Percentiles rank a stretch among this genome's conserved stretches.
phyloP scores from a whole-genome alignment of 2,113 vertebrate species.

The Gymnogyps californianus region DNA sequence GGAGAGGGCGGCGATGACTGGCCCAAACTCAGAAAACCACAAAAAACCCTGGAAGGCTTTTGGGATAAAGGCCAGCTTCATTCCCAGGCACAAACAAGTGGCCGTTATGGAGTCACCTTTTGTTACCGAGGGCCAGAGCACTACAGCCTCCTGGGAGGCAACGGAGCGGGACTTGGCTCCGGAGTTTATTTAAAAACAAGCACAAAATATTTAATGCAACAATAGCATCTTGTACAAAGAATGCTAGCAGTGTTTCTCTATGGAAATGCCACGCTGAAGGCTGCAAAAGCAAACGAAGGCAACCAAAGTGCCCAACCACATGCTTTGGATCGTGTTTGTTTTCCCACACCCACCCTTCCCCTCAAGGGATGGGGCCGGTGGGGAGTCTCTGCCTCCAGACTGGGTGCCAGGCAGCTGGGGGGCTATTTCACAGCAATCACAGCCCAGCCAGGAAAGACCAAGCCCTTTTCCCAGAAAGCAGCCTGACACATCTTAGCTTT shows the following conservation, averaged over 20 bases:
- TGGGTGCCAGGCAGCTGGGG: neutral
- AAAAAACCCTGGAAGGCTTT: neutral
- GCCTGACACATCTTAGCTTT: neutral
- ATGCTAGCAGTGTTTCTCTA: neutral
- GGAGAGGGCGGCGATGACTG: neutral
- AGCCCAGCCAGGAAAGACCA: neutral
- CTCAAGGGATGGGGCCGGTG: neutral
- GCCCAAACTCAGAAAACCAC: neutral
- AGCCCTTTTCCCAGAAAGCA: conserved; percentile 37
- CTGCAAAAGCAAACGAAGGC: neutral
- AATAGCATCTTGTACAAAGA: neutral
- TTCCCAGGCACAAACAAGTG: neutral
- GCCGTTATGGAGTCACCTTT: neutral
- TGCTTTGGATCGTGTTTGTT: neutral
- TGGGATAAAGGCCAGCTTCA: conserved; percentile 5
- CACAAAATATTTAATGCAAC: neutral
- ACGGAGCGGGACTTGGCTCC: neutral
- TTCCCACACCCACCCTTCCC: neutral
- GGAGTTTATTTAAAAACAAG: neutral
- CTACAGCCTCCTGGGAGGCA: neutral
- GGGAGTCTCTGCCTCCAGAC: neutral
- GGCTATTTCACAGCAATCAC: neutral
- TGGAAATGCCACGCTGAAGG: neutral
- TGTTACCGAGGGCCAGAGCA: neutral
- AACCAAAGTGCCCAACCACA: neutral